Base-by-base conservation (phyloP, 2,113 vertebrate species). In the Gyps fulvus region DNA sequence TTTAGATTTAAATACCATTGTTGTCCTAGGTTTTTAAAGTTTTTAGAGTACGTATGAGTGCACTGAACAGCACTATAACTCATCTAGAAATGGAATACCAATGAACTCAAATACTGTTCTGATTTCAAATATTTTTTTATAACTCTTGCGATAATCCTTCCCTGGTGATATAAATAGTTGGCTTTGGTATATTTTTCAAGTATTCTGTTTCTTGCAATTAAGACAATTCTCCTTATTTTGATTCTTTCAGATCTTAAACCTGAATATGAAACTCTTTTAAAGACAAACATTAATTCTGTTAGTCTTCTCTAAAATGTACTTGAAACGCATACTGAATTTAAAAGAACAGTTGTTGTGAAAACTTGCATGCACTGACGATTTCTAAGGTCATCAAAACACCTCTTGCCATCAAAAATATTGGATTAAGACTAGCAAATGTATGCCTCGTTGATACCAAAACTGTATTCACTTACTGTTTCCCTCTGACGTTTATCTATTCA, bases 261-360 rank as follows among this genome's bases (percentile, higher is more conserved):
- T 57, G 34, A 87, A 55, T 59, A 83, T 90, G 70, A 76, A 92
- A 55, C 63, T 83, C 45, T 49, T 49, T 50, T 19, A 50, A 90
- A 95, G 54, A 42, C 55, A 85, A 91, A 18, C 14, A n/a, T 88
- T 73, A 79, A 84, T 93, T 97, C 90, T 85, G n/a, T 92, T 95
- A 80, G 42, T 70, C 69, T 95, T 95, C 94, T 96, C 71, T 89
- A 79, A 83, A 88, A 34, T 72, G 34, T 83, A 32, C 83, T 93
- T 91, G 74, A 95, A 91, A 69, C 9, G 32, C 18, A 7, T 23
- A 59, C 55, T 66, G 49, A 74, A 63, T 80, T 92, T 91, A 86
- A 61, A 80, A 94, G n/a, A 93, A 21, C 69, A 87, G 59, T 47
- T 97, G 58, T 90, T 72, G 43, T 57, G 85, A 79, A 74, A 88